Conservation (phyloP, 2,888 invertebrate species). For the Protonemura montana region DNA sequence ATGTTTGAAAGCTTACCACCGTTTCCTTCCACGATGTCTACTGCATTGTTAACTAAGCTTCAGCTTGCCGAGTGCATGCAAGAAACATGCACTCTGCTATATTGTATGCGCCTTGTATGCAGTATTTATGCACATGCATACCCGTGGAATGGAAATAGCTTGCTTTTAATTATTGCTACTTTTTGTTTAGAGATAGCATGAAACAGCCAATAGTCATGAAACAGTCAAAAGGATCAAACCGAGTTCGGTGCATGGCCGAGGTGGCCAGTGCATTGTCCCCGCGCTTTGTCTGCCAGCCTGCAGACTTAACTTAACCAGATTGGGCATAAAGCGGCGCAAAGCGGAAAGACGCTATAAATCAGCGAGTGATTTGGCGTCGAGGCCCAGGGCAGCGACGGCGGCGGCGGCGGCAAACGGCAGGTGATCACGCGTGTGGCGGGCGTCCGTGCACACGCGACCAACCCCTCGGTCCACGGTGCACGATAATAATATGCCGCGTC, state of each 20-base stretch:
- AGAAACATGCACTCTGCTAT: neutral
- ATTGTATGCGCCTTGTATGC: neutral
- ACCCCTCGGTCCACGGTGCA: neutral
- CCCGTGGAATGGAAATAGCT: too few relatives aligned
- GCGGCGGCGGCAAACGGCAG: conserved; percentile 8
- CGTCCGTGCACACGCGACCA: neutral
- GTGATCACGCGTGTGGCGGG: conserved; percentile 36
- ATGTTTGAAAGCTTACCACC: conserved; percentile 20
- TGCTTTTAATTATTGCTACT: too few relatives aligned
- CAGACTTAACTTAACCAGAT: conserved; percentile 35
- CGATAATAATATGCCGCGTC: neutral
- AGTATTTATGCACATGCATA: neutral
- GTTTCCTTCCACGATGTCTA: neutral
- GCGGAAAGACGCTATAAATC: conserved; percentile 44
- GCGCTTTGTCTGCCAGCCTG: conserved; percentile 8
- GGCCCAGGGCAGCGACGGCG: neutral
- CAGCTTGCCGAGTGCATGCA: neutral
- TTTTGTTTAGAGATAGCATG: too few relatives aligned
- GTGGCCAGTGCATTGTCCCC: neutral
- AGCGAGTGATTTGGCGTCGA: conserved; percentile 41
- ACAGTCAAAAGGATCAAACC: too few relatives aligned
- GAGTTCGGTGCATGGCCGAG: too few relatives aligned
- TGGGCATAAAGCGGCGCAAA: conserved; percentile 36
- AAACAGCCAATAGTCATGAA: too few relatives aligned
- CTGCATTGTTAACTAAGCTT: neutral